Percentiles rank a stretch among this genome's conserved stretches.
Evolutionary conservation across 2,888 invertebrate genomes (phyloP).

Genomic region (Diaphora mendica): DNA sequence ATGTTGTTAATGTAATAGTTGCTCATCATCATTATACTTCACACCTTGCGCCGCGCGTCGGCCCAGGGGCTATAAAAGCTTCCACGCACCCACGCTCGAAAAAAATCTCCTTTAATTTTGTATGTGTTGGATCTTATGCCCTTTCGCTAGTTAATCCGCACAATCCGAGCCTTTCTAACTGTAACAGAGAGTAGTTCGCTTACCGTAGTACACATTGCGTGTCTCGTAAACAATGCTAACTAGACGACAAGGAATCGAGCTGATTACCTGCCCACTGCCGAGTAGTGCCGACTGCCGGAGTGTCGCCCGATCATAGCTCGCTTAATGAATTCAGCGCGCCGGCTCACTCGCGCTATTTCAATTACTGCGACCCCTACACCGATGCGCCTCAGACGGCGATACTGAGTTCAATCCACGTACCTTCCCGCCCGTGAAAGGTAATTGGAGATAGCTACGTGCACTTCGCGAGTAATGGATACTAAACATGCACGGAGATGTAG

Average conservation of each 20-base stretch:
- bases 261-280: conserved; percentile 36
- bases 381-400: conserved; percentile 23
- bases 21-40: conserved; percentile 39
- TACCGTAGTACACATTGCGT: conserved; percentile 24
- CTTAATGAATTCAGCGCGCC: conserved; percentile 51
- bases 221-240: conserved; percentile 47
- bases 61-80: neutral
- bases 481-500: conserved; percentile 38
- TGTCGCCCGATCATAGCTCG: conserved; percentile 36
- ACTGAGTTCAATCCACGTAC: conserved; percentile 36
- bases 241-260: conserved; percentile 44
- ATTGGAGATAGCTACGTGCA: conserved; percentile 47
- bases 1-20: conserved; percentile 29
- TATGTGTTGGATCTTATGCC: conserved; percentile 20
- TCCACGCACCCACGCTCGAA: neutral
- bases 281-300: conserved; percentile 4
- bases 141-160: conserved; percentile 40
- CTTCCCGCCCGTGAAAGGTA: conserved; percentile 32
- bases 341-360: conserved; percentile 50
- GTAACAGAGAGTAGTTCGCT: conserved; percentile 18
- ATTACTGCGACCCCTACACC: conserved; percentile 37
- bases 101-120: conserved; percentile 1
- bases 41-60: conserved; percentile 23
- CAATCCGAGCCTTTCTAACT: conserved; percentile 32
- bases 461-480: conserved; percentile 45